phyloP scores from a whole-genome alignment of 2,888 invertebrate species.

The Trichopria drosophilae region DNA sequence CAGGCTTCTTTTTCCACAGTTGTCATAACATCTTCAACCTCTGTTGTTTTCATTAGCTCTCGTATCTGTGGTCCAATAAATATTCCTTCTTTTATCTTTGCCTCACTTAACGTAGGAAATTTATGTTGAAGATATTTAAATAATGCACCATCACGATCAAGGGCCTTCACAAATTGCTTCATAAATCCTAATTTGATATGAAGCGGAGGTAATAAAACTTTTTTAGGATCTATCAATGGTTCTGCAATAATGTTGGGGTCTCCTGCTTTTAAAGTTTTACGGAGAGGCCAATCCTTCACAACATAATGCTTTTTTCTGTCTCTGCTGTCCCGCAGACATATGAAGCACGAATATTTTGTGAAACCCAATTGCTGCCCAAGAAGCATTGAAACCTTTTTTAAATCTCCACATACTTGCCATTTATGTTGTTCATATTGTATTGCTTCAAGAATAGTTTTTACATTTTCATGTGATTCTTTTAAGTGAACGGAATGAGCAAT shows the following conservation, averaged over 20 bases:
- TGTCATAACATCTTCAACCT: slow-evolving; percentile 30
- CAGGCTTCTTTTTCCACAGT: slow-evolving; percentile 30
- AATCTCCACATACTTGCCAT: slow-evolving; percentile 34
- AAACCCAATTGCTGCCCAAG: slow-evolving; percentile 38
- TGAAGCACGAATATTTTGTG: slow-evolving; percentile 39
- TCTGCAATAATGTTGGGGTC: slow-evolving; percentile 8
- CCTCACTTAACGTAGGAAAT: slow-evolving; percentile 37
- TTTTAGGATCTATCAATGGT: slow-evolving; percentile 13
- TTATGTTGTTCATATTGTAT: slow-evolving; percentile 26
- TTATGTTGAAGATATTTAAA: slow-evolving; percentile 28
- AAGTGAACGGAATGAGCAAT: slow-evolving; percentile 27
- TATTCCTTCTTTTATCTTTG: no score
- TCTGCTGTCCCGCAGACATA: slow-evolving; percentile 41
- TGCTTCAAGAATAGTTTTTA: slow-evolving; percentile 26
- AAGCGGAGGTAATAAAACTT: slow-evolving; percentile 22
- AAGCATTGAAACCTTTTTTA: slow-evolving; percentile 33
- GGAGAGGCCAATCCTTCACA: slow-evolving; percentile 29
- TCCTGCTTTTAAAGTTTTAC: slow-evolving; percentile 12
- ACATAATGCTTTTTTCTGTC: slow-evolving; percentile 35
- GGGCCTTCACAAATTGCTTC: slow-evolving; percentile 37
- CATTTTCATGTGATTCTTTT: slow-evolving; percentile 29
- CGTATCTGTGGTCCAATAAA: no score
- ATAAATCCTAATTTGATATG: slow-evolving; percentile 40
- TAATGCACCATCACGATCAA: slow-evolving; percentile 17
- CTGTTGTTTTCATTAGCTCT: slow-evolving; percentile 37